phyloP scores from a whole-genome alignment of 2,888 invertebrate genomes.

The Drosophila borborema region DNA sequence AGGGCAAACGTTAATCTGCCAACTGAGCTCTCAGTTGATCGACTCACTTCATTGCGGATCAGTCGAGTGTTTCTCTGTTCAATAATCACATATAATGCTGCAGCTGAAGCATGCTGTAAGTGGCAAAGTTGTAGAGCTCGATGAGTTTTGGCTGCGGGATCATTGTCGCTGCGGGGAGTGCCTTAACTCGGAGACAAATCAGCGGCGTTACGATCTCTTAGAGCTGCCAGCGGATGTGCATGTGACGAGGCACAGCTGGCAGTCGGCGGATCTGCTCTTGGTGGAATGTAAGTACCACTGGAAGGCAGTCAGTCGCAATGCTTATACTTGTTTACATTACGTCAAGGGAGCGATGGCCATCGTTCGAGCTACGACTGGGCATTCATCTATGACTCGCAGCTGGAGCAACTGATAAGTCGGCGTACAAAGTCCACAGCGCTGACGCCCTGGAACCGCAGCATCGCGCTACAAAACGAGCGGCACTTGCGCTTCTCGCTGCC shows the following conservation, averaged over 20 bases:
- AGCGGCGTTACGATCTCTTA: slow-evolving; percentile 87
- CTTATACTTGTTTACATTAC: not conserved
- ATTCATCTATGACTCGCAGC: slow-evolving; percentile 62
- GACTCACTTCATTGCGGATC: not conserved
- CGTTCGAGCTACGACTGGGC: slow-evolving; percentile 50
- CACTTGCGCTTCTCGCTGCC: slow-evolving; percentile 84
- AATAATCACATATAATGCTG: slow-evolving; percentile 54
- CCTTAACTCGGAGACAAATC: slow-evolving; percentile 87
- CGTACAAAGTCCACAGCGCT: slow-evolving; percentile 68
- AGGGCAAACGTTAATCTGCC: slow-evolving; percentile 15
- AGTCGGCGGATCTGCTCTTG: slow-evolving; percentile 62
- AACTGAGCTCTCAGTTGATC: slow-evolving; percentile 16
- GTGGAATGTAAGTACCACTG: slow-evolving; percentile 86
- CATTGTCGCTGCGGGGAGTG: slow-evolving; percentile 87
- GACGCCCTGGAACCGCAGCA: slow-evolving; percentile 86
- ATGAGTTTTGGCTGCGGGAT: slow-evolving; percentile 84
- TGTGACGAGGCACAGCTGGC: slow-evolving; percentile 81
- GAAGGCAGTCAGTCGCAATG: not conserved
- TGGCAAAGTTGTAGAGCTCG: slow-evolving; percentile 62
- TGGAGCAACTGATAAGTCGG: slow-evolving; percentile 62
- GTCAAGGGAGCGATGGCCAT: slow-evolving; percentile 61
- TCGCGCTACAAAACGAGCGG: slow-evolving; percentile 84
- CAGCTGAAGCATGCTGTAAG: slow-evolving; percentile 57
- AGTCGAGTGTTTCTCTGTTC: slow-evolving; percentile 7
- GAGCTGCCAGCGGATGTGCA: slow-evolving; percentile 86